Evolutionary conservation across 1,140 invertebrate species (phyloP), one percentile per base, ranked within the genome.

Genomic region (Psix sp.): DNA sequence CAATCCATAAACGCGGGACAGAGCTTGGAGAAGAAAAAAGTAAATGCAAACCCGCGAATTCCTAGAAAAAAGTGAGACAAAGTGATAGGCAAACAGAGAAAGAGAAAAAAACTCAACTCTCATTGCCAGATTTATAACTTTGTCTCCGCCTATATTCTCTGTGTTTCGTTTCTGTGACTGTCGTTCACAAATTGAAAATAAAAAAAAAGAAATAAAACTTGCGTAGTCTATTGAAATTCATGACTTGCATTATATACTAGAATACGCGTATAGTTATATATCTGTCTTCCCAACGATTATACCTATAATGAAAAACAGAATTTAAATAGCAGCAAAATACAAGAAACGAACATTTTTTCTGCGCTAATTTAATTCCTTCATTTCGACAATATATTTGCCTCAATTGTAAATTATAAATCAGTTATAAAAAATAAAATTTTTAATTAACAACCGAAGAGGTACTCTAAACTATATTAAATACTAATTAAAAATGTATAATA

Each of bases 1-100:
- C 73, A 68, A 74, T 74, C 71, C 73, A 57, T 68, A 65, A 79
- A 63, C 72, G 57, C 48, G 59, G 39, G 65, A 78, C 63, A 74
- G 71, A 74, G 51, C 43, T 14, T 56, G 45, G 31, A 67, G 60
- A 74, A 75, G 52, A 77, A 46, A 70, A 49, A 76, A 78, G 48
- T 74, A 78, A 78, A 73, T 75, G 66, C 51, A 29, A 59, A 66
- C 42, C 56, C 43, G 46, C 72, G 63, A 74, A 68, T 57, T 67
- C 35, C 63, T 67, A 66, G 52, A 56, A 67, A 57, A 9, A 9
- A 52, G 38, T 15, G 52, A 56, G 35, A 57, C 52, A 49, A 57
- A 62, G 52, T 52, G 42, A 66, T 45, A 71, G 31, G 35, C 24
- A 48, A 15, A 67, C 24, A 59, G 46, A 54, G 60, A 67, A 45